Percentiles rank a stretch among this genome's conserved stretches.
Evolutionary conservation across 2,113 vertebrate species (phyloP).

Genomic region (Triplophysa tibetana): DNA sequence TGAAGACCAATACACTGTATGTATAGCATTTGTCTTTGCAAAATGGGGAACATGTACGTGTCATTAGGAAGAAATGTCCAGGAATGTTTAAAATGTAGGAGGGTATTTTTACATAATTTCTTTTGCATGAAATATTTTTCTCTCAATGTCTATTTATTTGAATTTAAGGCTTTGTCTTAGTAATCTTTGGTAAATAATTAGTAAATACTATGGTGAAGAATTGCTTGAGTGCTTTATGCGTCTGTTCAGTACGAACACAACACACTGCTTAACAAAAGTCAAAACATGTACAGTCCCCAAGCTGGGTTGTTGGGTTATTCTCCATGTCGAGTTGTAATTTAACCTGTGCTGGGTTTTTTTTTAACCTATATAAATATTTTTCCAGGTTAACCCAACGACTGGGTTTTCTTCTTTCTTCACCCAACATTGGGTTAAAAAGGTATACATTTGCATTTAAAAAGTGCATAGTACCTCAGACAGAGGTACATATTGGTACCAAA

Average conservation of each 20-base stretch:
- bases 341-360: no score
- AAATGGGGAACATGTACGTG: conserved; percentile 42
- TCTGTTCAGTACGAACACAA: conserved; percentile 29
- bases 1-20: conserved; percentile 41
- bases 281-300: no score
- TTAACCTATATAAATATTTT: no score
- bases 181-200: no score
- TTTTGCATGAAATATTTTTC: conserved; percentile 51
- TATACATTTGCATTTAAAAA: no score
- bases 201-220: conserved; percentile 15
- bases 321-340: no score
- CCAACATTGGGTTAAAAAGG: no score
- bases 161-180: conserved; percentile 34
- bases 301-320: no score
- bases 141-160: conserved; percentile 22
- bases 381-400: no score
- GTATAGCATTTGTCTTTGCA: conserved; percentile 63
- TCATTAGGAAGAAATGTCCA: conserved; percentile 47
- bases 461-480: no score
- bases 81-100: conserved; percentile 30
- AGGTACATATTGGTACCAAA: no score
- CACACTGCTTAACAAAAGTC: conserved; percentile 39
- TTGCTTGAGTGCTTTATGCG: conserved; percentile 25
- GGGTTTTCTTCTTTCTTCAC: no score
- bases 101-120: conserved; percentile 32